phyloP scores from a whole-genome alignment of 2,797 vertebrate genomes.

The Premnoplex brunnescens region DNA sequence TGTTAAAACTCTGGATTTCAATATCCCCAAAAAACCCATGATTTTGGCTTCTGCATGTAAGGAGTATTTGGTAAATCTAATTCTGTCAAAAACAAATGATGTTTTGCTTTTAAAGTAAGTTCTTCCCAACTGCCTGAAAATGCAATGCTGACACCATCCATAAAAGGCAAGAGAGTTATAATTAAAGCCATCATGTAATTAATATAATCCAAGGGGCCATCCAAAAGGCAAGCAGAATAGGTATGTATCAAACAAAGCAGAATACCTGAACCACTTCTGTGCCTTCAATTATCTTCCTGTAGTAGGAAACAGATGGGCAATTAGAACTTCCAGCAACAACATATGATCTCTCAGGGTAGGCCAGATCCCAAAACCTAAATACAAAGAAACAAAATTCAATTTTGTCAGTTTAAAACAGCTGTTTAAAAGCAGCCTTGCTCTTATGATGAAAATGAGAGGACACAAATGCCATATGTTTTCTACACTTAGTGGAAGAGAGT shows the following conservation, averaged over 20 bases:
- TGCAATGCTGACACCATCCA: not conserved
- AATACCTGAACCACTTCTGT: constrained; percentile 95
- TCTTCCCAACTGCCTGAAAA: not conserved
- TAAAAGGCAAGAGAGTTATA: not conserved
- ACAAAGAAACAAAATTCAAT: not conserved
- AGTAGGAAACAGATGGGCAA: constrained; percentile 92
- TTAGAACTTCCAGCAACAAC: constrained; percentile 89
- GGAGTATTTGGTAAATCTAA: not conserved
- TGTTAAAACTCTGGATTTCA: not conserved
- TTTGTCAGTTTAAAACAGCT: not conserved
- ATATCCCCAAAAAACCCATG: not conserved
- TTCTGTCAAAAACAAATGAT: not conserved
- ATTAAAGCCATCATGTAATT: not conserved
- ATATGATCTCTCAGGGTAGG: constrained; percentile 95
- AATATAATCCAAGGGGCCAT: not conserved
- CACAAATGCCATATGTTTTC: not conserved
- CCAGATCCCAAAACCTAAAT: constrained; percentile 95
- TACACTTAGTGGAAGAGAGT: not conserved
- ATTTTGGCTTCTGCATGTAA: not conserved
- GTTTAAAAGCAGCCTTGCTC: not conserved
- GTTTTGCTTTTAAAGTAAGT: not conserved
- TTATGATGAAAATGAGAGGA: not conserved
- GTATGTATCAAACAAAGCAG: not conserved
- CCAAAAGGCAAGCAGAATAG: not conserved
- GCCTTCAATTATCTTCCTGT: constrained; percentile 96